Conservation (phyloP, 2,888 invertebrate species). For the Lycia hirtaria region DNA sequence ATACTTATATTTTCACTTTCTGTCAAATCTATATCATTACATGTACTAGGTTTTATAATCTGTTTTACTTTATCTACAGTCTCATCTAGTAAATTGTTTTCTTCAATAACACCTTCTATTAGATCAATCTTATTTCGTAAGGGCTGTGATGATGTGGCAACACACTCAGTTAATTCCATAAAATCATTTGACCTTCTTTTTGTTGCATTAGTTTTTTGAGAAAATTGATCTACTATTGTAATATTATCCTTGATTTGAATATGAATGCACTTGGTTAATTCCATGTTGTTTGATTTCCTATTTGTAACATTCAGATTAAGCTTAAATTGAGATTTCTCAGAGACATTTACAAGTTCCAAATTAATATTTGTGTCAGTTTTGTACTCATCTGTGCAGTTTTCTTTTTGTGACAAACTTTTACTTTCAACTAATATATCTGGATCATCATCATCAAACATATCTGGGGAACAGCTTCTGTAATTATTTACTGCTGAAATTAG, state of each 20-base stretch:
- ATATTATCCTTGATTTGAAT: slow-evolving; percentile 15
- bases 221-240: slow-evolving; percentile 18
- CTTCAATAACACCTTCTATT: slow-evolving; percentile 44
- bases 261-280: slow-evolving; percentile 64
- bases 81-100: neutral
- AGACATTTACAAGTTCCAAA: slow-evolving; percentile 56
- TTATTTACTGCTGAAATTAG: slow-evolving; percentile 24
- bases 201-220: slow-evolving; percentile 49
- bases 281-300: slow-evolving; percentile 65
- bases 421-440: slow-evolving; percentile 43
- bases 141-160: slow-evolving; percentile 46
- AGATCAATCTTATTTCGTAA: slow-evolving; percentile 52
- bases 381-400: slow-evolving; percentile 31
- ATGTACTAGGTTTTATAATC: slow-evolving; percentile 23
- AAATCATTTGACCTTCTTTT: slow-evolving; percentile 63
- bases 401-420: slow-evolving; percentile 25
- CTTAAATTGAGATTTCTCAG: slow-evolving; percentile 32
- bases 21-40: slow-evolving; percentile 56
- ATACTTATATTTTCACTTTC: slow-evolving; percentile 38
- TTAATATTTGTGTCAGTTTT: slow-evolving; percentile 31
- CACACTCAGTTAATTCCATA: slow-evolving; percentile 74
- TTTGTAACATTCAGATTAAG: slow-evolving; percentile 35
- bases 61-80: neutral
- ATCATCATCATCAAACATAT: slow-evolving; percentile 79
- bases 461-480: slow-evolving; percentile 72